Conservation (phyloP, 2,797 vertebrate genomes). For the Poecilia wingei region DNA sequence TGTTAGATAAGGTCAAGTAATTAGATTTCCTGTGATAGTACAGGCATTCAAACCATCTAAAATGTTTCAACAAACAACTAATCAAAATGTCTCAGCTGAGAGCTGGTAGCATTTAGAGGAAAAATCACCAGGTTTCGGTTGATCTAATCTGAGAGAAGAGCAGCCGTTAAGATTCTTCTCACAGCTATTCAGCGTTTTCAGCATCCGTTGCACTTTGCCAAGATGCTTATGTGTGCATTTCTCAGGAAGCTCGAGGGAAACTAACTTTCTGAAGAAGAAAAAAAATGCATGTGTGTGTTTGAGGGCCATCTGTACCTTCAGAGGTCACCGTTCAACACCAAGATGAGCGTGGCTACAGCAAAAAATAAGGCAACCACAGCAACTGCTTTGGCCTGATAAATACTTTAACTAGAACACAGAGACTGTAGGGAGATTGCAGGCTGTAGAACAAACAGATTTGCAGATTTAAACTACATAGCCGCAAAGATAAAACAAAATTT, state of each 20-base stretch:
- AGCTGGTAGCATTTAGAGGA: slow-evolving; percentile 41
- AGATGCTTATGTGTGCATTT: slow-evolving; percentile 65
- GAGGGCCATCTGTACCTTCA: slow-evolving; percentile 18
- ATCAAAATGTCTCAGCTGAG: slow-evolving; percentile 35
- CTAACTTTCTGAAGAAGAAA: slow-evolving; percentile 39
- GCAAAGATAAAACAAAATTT: not conserved
- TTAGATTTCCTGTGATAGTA: not conserved
- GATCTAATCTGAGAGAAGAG: slow-evolving; percentile 47
- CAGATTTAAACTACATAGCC: not conserved
- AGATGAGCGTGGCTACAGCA: not conserved
- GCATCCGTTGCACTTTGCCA: slow-evolving; percentile 61
- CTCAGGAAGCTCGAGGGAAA: slow-evolving; percentile 48
- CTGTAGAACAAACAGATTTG: not conserved
- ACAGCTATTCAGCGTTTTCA: slow-evolving; percentile 47
- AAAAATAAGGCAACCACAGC: not conserved
- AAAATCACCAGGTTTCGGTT: slow-evolving; percentile 31
- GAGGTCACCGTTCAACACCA: not conserved
- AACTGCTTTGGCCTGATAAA: slow-evolving; percentile 8
- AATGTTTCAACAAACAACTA: slow-evolving; percentile 5
- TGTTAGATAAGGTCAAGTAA: not conserved
- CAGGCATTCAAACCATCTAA: not conserved
- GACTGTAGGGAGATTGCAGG: not conserved
- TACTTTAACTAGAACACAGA: not conserved
- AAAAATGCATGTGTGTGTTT: slow-evolving; percentile 20
- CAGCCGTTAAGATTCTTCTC: slow-evolving; percentile 64